Conservation (phyloP, 1,140 invertebrate genomes). For the Chironomus striatipennis region DNA sequence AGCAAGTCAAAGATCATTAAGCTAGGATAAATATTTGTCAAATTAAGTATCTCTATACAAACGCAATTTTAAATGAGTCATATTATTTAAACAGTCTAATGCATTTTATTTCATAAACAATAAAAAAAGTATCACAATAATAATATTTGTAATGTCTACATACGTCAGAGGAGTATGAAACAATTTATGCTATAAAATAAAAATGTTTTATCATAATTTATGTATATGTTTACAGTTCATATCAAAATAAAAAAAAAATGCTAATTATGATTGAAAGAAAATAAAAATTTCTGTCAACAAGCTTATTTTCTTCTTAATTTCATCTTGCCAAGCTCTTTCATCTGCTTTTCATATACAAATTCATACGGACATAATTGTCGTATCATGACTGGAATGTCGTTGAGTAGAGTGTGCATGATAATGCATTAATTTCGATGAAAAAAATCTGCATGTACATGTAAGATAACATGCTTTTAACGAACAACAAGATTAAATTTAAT, state of each 20-base stretch:
- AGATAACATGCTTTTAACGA: not conserved
- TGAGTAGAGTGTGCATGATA: constrained; percentile 12
- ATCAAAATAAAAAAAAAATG: not conserved
- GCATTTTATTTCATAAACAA: not conserved
- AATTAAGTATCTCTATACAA: not conserved
- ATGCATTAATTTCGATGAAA: constrained; percentile 3
- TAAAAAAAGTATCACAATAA: no score
- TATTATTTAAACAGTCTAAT: not conserved
- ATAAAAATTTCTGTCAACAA: not conserved
- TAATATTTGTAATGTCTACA: no score
- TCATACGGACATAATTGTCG: not conserved
- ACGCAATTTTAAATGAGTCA: not conserved
- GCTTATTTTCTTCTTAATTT: not conserved
- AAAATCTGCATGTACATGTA: not conserved
- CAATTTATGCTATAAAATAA: not conserved
- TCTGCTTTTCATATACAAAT: not conserved
- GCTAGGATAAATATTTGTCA: constrained; percentile 9
- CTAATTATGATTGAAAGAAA: constrained; percentile 8
- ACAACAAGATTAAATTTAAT: constrained; percentile 15
- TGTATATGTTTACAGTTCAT: constrained; percentile 14
- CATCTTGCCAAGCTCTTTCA: not conserved
- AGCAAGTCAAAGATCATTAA: constrained; percentile 20
- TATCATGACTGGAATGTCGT: not conserved
- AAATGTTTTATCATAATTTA: constrained; percentile 10
- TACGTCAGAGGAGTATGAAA: not conserved